Conservation (phyloP, 2,888 invertebrate genomes). For the Nebria brevicollis region DNA sequence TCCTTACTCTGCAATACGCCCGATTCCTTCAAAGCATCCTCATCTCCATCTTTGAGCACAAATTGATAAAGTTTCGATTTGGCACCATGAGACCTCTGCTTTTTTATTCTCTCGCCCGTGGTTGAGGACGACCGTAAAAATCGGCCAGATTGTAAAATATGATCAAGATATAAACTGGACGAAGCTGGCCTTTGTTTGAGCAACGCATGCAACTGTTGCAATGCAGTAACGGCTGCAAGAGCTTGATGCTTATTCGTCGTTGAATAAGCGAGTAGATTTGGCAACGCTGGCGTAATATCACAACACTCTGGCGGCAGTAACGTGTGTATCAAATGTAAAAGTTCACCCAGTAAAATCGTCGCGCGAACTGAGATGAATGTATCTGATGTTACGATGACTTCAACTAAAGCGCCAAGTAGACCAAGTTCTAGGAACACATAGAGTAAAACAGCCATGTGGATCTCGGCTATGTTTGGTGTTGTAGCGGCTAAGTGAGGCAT, state of each 20-base stretch:
- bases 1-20: constrained; percentile 84
- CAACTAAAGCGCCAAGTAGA: constrained; percentile 86
- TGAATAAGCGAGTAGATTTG: constrained; percentile 83
- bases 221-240: constrained; percentile 81
- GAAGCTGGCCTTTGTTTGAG: constrained; percentile 84
- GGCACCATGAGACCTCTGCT: constrained; percentile 49
- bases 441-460: constrained; percentile 88
- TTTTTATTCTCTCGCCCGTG: constrained; percentile 54
- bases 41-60: constrained; percentile 55
- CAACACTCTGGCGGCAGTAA: constrained; percentile 89
- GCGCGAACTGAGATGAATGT: constrained; percentile 91
- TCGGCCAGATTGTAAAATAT: constrained; percentile 68
- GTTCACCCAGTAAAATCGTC: constrained; percentile 87
- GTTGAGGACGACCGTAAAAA: constrained; percentile 53
- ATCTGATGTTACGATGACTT: constrained; percentile 91
- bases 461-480: constrained; percentile 90
- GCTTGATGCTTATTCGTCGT: constrained; percentile 83
- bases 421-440: constrained; percentile 90
- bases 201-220: constrained; percentile 81
- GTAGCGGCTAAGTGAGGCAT: constrained; percentile 86
- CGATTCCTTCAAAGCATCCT: constrained; percentile 80
- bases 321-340: constrained; percentile 86
- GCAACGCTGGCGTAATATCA: constrained; percentile 84
- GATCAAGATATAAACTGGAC: constrained; percentile 84
- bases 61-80: constrained; percentile 51